phyloP scores from a whole-genome alignment of 2,113 vertebrate genomes.

The Muscicapa adusta region DNA sequence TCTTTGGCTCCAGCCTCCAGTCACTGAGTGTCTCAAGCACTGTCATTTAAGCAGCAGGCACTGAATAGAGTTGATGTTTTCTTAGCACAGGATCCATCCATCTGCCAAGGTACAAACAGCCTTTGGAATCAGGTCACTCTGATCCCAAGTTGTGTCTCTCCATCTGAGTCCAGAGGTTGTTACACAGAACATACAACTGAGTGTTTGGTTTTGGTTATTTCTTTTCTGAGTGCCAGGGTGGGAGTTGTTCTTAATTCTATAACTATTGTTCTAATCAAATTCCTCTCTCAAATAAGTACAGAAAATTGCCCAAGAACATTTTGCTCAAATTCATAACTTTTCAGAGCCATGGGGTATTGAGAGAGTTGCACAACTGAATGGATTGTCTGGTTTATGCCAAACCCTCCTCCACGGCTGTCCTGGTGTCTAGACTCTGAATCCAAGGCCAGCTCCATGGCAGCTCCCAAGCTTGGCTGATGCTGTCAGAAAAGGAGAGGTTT shows the following conservation, averaged over 20 bases:
- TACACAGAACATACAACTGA: not conserved
- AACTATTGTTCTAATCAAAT: slow-evolving; percentile 32
- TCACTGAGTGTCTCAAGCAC: rapidly evolving
- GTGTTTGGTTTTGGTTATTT: slow-evolving; percentile 27
- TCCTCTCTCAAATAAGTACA: slow-evolving; percentile 28
- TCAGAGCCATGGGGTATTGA: not conserved
- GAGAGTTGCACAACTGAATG: not conserved
- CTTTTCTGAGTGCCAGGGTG: not conserved
- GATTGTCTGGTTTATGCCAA: not conserved
- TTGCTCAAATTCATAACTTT: not conserved
- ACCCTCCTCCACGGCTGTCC: not conserved
- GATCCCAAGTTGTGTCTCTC: not conserved
- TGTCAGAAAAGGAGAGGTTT: not conserved
- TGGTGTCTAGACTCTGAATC: not conserved
- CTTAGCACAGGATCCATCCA: not conserved
- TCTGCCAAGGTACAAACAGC: not conserved
- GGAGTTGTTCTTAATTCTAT: slow-evolving; percentile 42
- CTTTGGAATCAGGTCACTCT: not conserved
- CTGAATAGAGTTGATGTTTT: not conserved
- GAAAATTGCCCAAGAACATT: slow-evolving; percentile 19
- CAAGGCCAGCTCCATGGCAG: not conserved
- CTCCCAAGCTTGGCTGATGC: not conserved
- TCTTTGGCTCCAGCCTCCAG: not conserved
- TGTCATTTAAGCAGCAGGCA: not conserved
- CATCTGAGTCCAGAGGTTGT: not conserved